Percentiles rank a stretch among this genome's conserved stretches.
Evolutionary conservation across 2,888 invertebrate species (phyloP).

Genomic region (Cryptus armator): DNA sequence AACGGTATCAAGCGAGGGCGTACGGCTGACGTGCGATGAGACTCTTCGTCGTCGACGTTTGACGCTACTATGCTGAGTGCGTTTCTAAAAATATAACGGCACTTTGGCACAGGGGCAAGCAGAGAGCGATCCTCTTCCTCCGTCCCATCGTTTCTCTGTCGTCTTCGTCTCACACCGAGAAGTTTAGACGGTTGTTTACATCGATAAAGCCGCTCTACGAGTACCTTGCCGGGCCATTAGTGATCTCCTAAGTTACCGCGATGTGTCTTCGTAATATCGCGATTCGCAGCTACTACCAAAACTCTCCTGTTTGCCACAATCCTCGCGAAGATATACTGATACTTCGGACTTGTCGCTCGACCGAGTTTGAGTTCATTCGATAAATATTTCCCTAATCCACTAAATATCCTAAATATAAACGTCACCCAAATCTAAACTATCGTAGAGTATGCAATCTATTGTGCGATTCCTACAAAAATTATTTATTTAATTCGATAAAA

Average conservation of each 20-base stretch:
- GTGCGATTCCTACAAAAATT: neutral
- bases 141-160: conserved; percentile 47
- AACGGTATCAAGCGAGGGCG: conserved; percentile 62
- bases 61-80: conserved; percentile 79
- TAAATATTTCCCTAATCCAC: neutral
- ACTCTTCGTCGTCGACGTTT: conserved; percentile 65
- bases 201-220: conserved; percentile 79
- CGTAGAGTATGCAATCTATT: neutral
- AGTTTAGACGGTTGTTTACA: conserved; percentile 81
- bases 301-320: neutral
- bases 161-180: conserved; percentile 71
- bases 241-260: conserved; percentile 71
- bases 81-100: conserved; percentile 82
- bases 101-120: conserved; percentile 77
- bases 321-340: conserved; percentile 1
- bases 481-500: neutral
- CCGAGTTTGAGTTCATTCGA: neutral
- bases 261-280: conserved; percentile 4
- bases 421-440: neutral
- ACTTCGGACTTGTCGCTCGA: neutral
- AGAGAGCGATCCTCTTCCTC: conserved; percentile 60
- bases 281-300: neutral
- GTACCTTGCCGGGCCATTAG: conserved; percentile 78
- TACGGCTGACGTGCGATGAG: conserved; percentile 62
- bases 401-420: conserved; percentile 4